Evolutionary conservation across 2,888 invertebrate species (phyloP), one percentile per base, ranked within the genome.

Genomic region (Aphidius colemani): DNA sequence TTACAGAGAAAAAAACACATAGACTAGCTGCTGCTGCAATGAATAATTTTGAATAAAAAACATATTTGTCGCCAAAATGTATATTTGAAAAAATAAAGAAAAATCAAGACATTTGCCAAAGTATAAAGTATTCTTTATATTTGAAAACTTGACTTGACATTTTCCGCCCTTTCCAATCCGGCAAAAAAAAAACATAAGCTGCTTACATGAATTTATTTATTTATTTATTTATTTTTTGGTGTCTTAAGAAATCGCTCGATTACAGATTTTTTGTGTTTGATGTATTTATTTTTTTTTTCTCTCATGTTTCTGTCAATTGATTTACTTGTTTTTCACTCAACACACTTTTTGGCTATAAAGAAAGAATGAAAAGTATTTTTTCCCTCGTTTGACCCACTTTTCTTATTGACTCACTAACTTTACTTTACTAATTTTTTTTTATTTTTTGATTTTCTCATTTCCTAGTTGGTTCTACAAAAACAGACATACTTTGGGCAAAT

Each of bases 141-240:
- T 73, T 72, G 71, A 74, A 66, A 64, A 67, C 57, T 64, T 67
- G 70, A 72, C 69, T 74, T 71, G 67, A 71, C 75, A 73, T 74
- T 74, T 70, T 70, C 67, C 69, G n/a, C n/a, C n/a, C n/a, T n/a
- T n/a, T n/a, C n/a, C n/a, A n/a, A n/a, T n/a, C n/a, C n/a, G n/a
- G 48, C 40, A 30, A 58, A 48, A 48, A 48, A n/a, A 58, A 11
- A 46, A 58, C 11, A 40, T 62, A 51, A 62, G 62, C 57, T 8
- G 62, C 50, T 62, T 62, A 57, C 50, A 48, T 5, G 40, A 58
- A 39, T 40, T 30, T 51, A 39, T 18, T 51, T 51, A 9, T 10
- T 30, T 51, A 6, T 51, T 2, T 40, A 6, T 40, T 30, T 51
- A 5, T 50, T 55, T 41, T 49, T 51, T 40, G 41, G 44, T 50